Evolutionary conservation across 2,888 invertebrate species (phyloP).

Genomic region (Pristionchus japonicus): DNA sequence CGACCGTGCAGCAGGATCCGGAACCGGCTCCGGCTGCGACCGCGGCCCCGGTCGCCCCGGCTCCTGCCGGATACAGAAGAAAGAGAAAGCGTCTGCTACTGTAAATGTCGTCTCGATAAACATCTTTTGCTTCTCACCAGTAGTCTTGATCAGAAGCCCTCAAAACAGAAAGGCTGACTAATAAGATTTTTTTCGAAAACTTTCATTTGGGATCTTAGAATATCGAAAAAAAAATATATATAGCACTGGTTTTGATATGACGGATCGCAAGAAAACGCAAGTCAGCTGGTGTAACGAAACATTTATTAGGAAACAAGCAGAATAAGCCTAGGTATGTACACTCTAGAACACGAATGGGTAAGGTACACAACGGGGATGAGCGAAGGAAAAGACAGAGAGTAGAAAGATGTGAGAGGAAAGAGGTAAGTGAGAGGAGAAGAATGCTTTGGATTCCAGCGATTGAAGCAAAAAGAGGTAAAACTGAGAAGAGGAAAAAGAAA

Average conservation of each 20-base stretch:
- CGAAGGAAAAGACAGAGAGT: not conserved
- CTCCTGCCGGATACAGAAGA: not conserved
- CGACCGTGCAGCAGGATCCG: conserved; percentile 25
- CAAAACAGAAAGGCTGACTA: too few relatives aligned
- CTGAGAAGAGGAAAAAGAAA: not conserved
- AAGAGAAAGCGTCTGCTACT: not conserved
- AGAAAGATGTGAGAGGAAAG: not conserved
- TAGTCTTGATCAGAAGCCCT: too few relatives aligned
- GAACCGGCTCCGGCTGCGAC: not conserved
- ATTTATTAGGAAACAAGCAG: conserved; percentile 4
- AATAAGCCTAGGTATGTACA: conserved; percentile 16
- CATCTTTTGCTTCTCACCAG: too few relatives aligned
- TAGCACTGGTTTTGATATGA: too few relatives aligned
- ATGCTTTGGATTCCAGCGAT: not conserved
- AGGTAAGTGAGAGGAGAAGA: not conserved
- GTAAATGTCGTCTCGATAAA: not conserved
- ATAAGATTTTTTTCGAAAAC: too few relatives aligned
- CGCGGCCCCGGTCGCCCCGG: not conserved
- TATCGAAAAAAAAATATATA: too few relatives aligned
- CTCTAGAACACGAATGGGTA: not conserved
- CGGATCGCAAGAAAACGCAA: too few relatives aligned
- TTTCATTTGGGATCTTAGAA: too few relatives aligned
- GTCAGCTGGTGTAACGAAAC: not conserved
- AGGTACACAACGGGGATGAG: not conserved
- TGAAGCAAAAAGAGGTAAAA: not conserved